Conservation (phyloP, 2,113 vertebrate species). For the Gracilinanus agilis region DNA sequence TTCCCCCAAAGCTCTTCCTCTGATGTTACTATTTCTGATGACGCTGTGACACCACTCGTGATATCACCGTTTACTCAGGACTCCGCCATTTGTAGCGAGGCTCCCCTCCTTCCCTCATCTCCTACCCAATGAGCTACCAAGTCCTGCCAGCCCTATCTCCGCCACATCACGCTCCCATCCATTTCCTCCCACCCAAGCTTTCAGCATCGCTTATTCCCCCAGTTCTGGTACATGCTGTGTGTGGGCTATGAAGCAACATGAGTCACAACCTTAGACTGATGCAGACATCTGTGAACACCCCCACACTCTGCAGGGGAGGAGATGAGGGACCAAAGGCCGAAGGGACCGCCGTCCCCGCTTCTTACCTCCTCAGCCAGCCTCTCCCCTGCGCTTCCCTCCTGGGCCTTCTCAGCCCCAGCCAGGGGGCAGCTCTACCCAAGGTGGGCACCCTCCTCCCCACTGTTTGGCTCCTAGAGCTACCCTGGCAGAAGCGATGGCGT, state of each 20-base stretch:
- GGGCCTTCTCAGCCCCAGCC: not conserved
- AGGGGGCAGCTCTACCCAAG: not conserved
- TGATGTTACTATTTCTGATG: not conserved
- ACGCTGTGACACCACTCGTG: not conserved
- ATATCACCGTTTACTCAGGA: not conserved
- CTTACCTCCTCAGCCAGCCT: not conserved
- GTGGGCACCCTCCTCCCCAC: not conserved
- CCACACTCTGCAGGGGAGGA: not conserved
- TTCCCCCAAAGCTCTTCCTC: not conserved
- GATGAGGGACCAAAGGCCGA: not conserved
- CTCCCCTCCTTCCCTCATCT: not conserved
- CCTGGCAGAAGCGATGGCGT: not conserved
- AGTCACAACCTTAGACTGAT: not conserved
- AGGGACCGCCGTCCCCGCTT: not conserved
- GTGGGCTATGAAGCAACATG: not conserved
- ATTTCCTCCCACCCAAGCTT: not conserved
- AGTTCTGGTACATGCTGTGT: not conserved
- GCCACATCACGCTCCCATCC: not conserved
- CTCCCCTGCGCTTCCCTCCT: not conserved
- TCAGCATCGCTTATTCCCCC: not conserved
- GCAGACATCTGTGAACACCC: slow-evolving; percentile 6
- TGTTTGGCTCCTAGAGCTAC: not conserved
- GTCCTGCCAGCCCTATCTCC: not conserved
- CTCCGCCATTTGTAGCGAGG: not conserved
- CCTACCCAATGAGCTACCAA: not conserved